Conservation (phyloP, 2,797 vertebrate genomes). For the Sphaeramia orbicularis region DNA sequence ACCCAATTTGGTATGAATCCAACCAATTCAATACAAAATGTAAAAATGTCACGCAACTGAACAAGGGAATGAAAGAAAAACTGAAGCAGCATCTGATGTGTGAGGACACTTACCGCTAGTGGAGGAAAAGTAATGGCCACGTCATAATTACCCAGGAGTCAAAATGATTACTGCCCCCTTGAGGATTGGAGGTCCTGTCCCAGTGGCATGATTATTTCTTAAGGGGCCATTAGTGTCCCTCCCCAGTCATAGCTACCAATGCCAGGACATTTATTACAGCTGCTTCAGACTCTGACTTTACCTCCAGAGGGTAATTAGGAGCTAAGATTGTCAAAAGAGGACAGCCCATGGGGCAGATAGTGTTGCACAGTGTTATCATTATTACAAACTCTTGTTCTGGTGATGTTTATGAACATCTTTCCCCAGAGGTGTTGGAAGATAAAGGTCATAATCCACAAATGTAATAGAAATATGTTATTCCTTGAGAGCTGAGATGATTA, state of each 20-base stretch:
- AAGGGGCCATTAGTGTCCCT: slow-evolving; percentile 62
- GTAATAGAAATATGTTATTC: slow-evolving; percentile 34
- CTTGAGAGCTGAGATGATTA: slow-evolving; percentile 6
- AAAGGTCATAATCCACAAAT: slow-evolving; percentile 61
- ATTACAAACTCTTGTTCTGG: slow-evolving; percentile 44
- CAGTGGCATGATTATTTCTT: slow-evolving; percentile 56
- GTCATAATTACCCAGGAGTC: slow-evolving; percentile 51
- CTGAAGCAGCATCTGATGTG: slow-evolving; percentile 1
- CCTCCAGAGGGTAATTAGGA: slow-evolving; percentile 65
- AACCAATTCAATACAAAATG: no score
- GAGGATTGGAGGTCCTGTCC: slow-evolving; percentile 45
- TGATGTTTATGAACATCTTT: slow-evolving; percentile 61
- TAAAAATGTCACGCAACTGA: background rate
- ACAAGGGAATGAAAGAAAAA: slow-evolving; percentile 1
- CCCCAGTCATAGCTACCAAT: slow-evolving; percentile 54
- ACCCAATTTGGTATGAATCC: no score
- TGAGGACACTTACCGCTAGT: slow-evolving; percentile 7
- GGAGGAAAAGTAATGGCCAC: slow-evolving; percentile 35
- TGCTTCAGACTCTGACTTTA: slow-evolving; percentile 58
- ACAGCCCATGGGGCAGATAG: slow-evolving; percentile 56
- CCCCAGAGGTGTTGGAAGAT: slow-evolving; percentile 46
- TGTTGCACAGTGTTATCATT: slow-evolving; percentile 61
- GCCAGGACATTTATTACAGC: slow-evolving; percentile 63
- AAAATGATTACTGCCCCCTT: slow-evolving; percentile 50
- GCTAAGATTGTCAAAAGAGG: slow-evolving; percentile 60